Conservation (phyloP, 1,140 invertebrate species). For the Lycorma delicatula region DNA sequence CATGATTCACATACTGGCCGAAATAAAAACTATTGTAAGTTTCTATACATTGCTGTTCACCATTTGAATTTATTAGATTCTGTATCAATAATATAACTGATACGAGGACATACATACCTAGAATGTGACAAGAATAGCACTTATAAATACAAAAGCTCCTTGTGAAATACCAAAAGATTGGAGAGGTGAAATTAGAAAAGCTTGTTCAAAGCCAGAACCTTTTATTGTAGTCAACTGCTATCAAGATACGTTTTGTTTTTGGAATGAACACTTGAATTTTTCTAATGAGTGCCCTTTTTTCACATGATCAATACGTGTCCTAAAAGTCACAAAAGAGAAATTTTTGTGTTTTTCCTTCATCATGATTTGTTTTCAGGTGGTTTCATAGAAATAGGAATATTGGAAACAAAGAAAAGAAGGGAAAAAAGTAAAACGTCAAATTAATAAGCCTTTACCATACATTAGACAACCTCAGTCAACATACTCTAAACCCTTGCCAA, state of each 20-base stretch:
- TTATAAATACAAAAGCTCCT: constrained; percentile 16
- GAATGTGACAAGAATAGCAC: constrained; percentile 18
- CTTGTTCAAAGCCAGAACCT: constrained; percentile 20
- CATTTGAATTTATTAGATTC: constrained; percentile 13
- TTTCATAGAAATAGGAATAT: not conserved
- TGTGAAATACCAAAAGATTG: constrained; percentile 17
- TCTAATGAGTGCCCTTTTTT: constrained; percentile 1
- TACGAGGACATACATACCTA: constrained; percentile 20
- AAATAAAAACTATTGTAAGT: constrained; percentile 9
- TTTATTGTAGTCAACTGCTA: constrained; percentile 19
- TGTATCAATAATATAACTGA: constrained; percentile 12
- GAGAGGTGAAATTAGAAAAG: constrained; percentile 14
- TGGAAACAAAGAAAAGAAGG: not conserved
- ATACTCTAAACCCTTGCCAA: not conserved
- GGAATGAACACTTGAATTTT: constrained; percentile 13
- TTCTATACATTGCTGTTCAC: constrained; percentile 21
- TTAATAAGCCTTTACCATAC: not conserved
- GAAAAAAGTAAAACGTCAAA: not conserved
- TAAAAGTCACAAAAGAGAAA: constrained; percentile 8
- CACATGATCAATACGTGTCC: not conserved
- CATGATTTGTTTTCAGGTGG: constrained; percentile 4
- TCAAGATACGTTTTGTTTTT: constrained; percentile 15
- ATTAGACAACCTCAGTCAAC: not conserved
- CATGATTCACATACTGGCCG: constrained; percentile 3
- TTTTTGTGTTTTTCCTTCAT: constrained; percentile 2